These are phyloP conservation scores for Bucorvus abyssinicus DNA, from an alignment of 2,797 vertebrate species.

Conservation along the genomic window DNA sequence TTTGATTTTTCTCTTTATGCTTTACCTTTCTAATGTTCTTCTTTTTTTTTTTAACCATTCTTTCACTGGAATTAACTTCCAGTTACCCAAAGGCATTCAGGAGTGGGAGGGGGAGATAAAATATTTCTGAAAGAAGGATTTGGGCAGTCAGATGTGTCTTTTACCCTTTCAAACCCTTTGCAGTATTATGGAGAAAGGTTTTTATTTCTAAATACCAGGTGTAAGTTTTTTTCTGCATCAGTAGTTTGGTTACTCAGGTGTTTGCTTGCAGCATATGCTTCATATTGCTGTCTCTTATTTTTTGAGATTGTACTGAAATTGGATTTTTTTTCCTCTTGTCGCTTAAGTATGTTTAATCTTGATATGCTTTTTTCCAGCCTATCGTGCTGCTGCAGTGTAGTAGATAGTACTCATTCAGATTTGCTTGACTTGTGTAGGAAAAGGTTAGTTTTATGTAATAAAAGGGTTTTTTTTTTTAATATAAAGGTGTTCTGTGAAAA, in stretches of 20 bases:
- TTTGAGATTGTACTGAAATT: background rate
- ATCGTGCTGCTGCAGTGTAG: background rate
- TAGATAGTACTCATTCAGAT: background rate
- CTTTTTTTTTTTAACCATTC: background rate
- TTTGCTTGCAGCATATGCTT: background rate
- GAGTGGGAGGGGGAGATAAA: background rate
- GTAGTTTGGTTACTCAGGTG: background rate
- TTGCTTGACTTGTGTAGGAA: background rate
- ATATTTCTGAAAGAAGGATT: background rate
- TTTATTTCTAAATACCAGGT: background rate
- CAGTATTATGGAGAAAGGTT: background rate
- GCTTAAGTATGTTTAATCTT: background rate
- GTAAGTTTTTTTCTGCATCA: background rate
- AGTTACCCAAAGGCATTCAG: background rate
- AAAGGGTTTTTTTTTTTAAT: background rate
- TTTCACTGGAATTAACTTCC: background rate
- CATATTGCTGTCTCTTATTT: background rate
- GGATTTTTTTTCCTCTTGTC: background rate
- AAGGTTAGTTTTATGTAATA: background rate
- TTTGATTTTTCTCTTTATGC: background rate
- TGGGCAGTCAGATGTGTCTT: background rate
- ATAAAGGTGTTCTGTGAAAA: background rate
- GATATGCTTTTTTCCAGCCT: background rate
- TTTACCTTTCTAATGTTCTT: background rate
- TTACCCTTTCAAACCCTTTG: background rate